Base-by-base conservation (phyloP, 1,140 invertebrate species). In the Littorina saxatilis region DNA sequence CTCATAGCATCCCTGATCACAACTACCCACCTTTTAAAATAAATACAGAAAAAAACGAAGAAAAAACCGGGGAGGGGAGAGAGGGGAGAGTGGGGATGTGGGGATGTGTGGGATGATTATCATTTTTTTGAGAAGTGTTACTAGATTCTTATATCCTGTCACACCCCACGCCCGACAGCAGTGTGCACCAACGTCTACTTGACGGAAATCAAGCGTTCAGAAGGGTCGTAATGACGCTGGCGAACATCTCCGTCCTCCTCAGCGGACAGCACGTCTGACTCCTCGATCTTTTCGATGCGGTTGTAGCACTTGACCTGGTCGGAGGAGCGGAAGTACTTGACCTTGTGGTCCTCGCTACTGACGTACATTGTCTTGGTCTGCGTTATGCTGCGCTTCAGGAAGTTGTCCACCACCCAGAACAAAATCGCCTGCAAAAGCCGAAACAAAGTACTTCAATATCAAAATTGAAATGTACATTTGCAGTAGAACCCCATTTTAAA, bases 391-490 rank as follows among this genome's bases (percentile, higher is more conserved):
- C 90, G 90, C 95, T 96, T 96, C 37, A 96, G 92, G 92, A 96
- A 96, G 91, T 96, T 96, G 89, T 96, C 96, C 2, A 96, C 96
- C 74, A 96, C 95, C 96, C 96, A 96, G 92, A 96, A 96, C 94
- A 96, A 96, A 86, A 96, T 93, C 82, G 95, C 95, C 96, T 96
- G 93, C 79, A 94, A 85, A 47, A 83, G 50, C 50, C 55, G 50
- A 83, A 2, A 79, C 5, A 73, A 55, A 39, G 35, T 68, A 72
- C 7, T n/a, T n/a, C n/a, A n/a, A n/a, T n/a, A n/a, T n/a, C n/a
- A n/a, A n/a, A n/a, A n/a, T n/a, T n/a, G 11, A 7, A 72, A 9
- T 72, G 4, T 72, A 0, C 32, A 72, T 35, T 37, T 35, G n/a
- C n/a, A 35, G 15, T 3, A 15, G 40, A 37, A 3, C 13, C n/a